Evolutionary conservation across 2,797 vertebrate genomes (phyloP).

Genomic region (Miichthys miiuy): DNA sequence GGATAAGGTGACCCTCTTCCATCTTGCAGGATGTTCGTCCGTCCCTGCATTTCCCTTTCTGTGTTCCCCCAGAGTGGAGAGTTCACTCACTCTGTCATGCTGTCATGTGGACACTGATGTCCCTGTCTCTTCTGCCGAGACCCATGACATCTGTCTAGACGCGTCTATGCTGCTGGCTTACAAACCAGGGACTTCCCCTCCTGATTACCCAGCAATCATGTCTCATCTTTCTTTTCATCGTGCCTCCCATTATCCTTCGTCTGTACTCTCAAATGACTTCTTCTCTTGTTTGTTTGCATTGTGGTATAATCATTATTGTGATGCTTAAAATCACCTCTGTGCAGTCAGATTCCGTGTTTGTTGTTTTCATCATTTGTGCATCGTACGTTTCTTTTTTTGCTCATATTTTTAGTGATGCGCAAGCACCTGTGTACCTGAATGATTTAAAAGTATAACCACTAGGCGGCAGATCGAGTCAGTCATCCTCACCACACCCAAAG

Average conservation of each 20-base stretch:
- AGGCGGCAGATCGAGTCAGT: not conserved
- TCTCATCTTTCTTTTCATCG: not conserved
- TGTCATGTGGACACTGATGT: slow-evolving; percentile 66
- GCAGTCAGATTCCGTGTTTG: not conserved
- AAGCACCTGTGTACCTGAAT: slow-evolving; percentile 5
- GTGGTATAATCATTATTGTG: not conserved
- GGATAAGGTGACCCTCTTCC: slow-evolving; percentile 49
- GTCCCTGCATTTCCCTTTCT: slow-evolving; percentile 15
- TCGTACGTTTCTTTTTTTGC: not conserved
- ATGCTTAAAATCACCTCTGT: not conserved
- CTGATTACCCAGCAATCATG: slow-evolving; percentile 33
- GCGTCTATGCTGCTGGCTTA: slow-evolving; percentile 39
- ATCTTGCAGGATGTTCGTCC: slow-evolving; percentile 26
- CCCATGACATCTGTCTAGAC: slow-evolving; percentile 66
- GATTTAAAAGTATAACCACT: not conserved
- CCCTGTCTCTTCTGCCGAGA: slow-evolving; percentile 52
- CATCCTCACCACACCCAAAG: too few relatives aligned
- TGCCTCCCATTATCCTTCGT: not conserved
- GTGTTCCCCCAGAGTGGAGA: slow-evolving; percentile 28
- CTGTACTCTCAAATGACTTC: slow-evolving; percentile 4
- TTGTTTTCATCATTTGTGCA: not conserved
- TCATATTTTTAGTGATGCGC: too few relatives aligned
- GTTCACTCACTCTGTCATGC: slow-evolving; percentile 50
- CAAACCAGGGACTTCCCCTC: slow-evolving; percentile 40
- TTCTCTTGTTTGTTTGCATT: not conserved